phyloP scores from a whole-genome alignment of 2,797 vertebrate genomes.

The Denticeps clupeoides region DNA sequence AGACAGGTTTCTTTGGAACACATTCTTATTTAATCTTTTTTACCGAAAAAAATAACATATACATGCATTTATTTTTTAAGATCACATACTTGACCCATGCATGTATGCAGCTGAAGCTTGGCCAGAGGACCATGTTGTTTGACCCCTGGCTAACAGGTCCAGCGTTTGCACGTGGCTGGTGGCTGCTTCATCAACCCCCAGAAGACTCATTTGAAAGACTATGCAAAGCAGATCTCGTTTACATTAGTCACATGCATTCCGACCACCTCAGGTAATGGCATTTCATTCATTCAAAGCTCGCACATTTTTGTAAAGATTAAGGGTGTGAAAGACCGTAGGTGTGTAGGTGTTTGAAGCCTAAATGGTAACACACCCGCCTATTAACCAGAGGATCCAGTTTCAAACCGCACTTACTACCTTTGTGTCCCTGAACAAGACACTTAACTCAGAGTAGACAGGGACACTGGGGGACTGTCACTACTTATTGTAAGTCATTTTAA shows the following conservation, averaged over 20 bases:
- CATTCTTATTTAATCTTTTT: too few species aligned
- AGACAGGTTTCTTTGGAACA: too few species aligned
- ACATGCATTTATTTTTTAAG: constrained; percentile 30
- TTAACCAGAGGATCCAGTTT: too few species aligned
- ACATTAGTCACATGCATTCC: constrained; percentile 74
- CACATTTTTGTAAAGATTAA: too few species aligned
- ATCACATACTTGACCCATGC: constrained; percentile 69
- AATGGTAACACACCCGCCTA: too few species aligned
- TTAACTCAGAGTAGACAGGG: too few species aligned
- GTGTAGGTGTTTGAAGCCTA: too few species aligned
- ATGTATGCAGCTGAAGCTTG: constrained; percentile 65
- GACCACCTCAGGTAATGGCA: constrained; percentile 66
- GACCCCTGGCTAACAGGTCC: constrained; percentile 70
- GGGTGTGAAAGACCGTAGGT: too few species aligned
- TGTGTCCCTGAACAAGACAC: too few species aligned
- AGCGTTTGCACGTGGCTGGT: constrained; percentile 71
- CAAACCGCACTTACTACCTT: too few species aligned
- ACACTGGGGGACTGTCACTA: too few species aligned
- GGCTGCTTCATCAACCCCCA: constrained; percentile 68
- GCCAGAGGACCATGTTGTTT: constrained; percentile 53
- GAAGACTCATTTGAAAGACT: constrained; percentile 55
- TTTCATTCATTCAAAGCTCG: neutral
- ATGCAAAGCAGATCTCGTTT: constrained; percentile 59
- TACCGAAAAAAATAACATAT: neutral
- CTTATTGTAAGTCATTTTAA: too few species aligned